Evolutionary conservation across 1,140 invertebrate genomes (phyloP), one percentile per base, ranked within the genome.

Genomic region (Drosophila aff.): DNA sequence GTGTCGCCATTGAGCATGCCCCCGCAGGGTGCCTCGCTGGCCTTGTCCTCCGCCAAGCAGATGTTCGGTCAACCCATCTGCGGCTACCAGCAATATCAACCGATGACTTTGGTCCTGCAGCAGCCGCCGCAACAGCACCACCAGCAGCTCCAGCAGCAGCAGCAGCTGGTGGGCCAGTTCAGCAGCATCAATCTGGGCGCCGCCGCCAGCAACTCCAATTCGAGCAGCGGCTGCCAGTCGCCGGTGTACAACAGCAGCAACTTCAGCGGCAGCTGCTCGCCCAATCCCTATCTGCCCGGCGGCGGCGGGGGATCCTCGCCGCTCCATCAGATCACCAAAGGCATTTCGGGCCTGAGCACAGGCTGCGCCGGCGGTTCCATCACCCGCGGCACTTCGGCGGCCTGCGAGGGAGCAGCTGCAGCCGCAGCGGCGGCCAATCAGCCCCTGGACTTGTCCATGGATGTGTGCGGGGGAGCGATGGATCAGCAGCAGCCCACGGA

Each of bases 331-430:
- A 93, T 93, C 21, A 93, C 92, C 28, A 93, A 92, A 84, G 95
- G 95, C 23, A 94, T 96, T 13, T 95, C 95, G 47, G 95, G 94
- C 46, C 79, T 95, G 13, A 95, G 95, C 78, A 95, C 95, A 1
- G 92, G 93, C 8, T 77, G 91, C 9, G 82, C 68, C 9, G 95
- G 96, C 21, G 95, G 95, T 41, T 96, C 96, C n/a, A 97, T 97
- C 41, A 96, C 96, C 0, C 94, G 96, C 84, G 96, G 96, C 73
- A 96, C 94, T 2, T 94, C 95, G 0, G 94, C 73, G 67, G 93
- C 85, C 77, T 94, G 65, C 90, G 92, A 93, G 55, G 89, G 79
- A 44, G 79, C 69, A 1, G 52, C 55, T 0, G 62, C 80, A 6
- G 71, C 66, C 0, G 69, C 53, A 11, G 72, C 74, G 16, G 58